These are phyloP conservation scores for Mellilla xanthometata DNA, from an alignment of 2,888 invertebrate species.

Conservation along the genomic window DNA sequence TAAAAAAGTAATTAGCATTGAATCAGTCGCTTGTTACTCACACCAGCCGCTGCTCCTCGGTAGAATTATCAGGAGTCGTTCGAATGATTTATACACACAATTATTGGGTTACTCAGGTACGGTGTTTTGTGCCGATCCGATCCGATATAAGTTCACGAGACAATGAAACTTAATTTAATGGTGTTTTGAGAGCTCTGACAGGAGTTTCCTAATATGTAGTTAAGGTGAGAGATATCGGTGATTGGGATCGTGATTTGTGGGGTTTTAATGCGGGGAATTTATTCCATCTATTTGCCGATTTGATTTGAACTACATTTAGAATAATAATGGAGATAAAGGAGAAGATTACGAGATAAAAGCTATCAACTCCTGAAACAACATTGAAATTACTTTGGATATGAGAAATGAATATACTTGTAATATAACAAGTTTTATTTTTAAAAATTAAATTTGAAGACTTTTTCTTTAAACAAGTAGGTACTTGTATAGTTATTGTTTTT, in stretches of 20 bases:
- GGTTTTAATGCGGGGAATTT: constrained; percentile 30
- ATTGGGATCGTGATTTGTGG: constrained; percentile 30
- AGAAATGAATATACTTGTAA: too few relatives aligned
- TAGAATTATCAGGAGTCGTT: constrained; percentile 82
- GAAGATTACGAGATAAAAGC: too few relatives aligned
- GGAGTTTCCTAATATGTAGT: constrained; percentile 23
- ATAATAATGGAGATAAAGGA: too few relatives aligned
- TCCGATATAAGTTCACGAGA: constrained; percentile 74
- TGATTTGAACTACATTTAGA: not conserved
- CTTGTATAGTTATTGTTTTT: too few relatives aligned
- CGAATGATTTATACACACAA: constrained; percentile 82
- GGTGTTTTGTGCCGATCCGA: constrained; percentile 76
- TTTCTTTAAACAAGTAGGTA: too few relatives aligned
- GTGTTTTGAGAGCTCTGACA: constrained; percentile 51
- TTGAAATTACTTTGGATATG: too few relatives aligned
- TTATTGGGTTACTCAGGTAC: constrained; percentile 82
- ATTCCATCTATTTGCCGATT: constrained; percentile 6
- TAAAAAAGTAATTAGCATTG: constrained; percentile 3
- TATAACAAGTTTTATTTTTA: too few relatives aligned
- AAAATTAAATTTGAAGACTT: too few relatives aligned
- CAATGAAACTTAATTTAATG: constrained; percentile 76
- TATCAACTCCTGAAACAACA: too few relatives aligned
- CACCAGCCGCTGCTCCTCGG: constrained; percentile 56
- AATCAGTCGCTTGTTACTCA: constrained; percentile 29
- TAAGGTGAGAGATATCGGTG: constrained; percentile 16